Evolutionary conservation across 2,797 vertebrate genomes (phyloP), one percentile per base, ranked within the genome.

Genomic region (Hydrolagus colliei): DNA sequence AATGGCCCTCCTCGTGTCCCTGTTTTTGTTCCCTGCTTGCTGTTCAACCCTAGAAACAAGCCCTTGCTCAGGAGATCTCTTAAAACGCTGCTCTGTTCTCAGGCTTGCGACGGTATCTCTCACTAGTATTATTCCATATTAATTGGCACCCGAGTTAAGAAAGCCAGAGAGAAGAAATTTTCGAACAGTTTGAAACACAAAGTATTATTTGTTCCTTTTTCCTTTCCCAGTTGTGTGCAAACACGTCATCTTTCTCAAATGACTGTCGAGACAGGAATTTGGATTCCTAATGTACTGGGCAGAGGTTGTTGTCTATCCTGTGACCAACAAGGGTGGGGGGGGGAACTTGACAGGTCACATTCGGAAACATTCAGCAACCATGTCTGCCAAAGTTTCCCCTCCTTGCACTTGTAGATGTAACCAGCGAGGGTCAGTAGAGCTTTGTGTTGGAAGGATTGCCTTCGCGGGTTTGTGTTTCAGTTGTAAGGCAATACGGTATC

Each of bases 351-450:
- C 8, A 14, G 3, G 14, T 16, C 27, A 9, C 52, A 16, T 84
- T 84, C 16, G 79, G 20, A 62, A 80, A 65, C 62, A 80, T 67
- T 67, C 27, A 22, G 35, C 11, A n/a, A 41, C 20, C 14, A n/a
- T 79, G 62, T 20, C 2, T 52, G 12, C 22, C 11, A n/a, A 80
- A 65, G 32, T 18, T n/a, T 41, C 16, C 20, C 41, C 20, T 27
- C 27, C 27, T 27, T 20, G 18, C 32, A 68, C 71, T 84, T 68
- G n/a, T 84, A 52, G 32, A 20, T 20, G 68, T 10, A 18, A 41
- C 79, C 79, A 84, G 16, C 10, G 68, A 65, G 71, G 79, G 79
- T 68, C 79, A 71, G 79, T 35, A 84, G 65, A 68, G 4, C 9
- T 84, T 71, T 71, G 65, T 41, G 65, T 35, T 68, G 67, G 7